Percentiles rank a stretch among this genome's conserved stretches.
Conservation (phyloP, 2,888 invertebrate genomes). For the Gryllus longicercus region DNA sequence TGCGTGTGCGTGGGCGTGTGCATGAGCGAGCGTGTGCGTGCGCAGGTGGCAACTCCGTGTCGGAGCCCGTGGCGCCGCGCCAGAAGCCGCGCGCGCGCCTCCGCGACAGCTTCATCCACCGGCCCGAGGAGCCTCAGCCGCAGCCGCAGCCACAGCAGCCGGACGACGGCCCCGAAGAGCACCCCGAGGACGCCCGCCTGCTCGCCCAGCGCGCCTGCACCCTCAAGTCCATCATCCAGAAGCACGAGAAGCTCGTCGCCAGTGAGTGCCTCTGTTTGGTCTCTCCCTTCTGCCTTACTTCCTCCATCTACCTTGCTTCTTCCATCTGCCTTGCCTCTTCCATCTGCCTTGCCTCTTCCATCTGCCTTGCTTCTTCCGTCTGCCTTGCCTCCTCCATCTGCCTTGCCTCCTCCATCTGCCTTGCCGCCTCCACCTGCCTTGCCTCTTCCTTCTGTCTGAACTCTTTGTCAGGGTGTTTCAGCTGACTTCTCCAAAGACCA, state of each 20-base stretch:
- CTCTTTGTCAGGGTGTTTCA: too few relatives aligned
- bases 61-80: constrained; percentile 35
- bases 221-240: constrained; percentile 42
- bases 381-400: too few relatives aligned
- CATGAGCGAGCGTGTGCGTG: constrained; percentile 37
- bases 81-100: constrained; percentile 42
- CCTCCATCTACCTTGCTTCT: too few relatives aligned
- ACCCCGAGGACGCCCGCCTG: constrained; percentile 32
- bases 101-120: constrained; percentile 42
- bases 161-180: constrained; percentile 26
- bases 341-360: too few relatives aligned
- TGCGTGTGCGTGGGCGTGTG: constrained; percentile 32
- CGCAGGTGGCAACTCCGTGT: constrained; percentile 33
- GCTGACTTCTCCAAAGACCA: too few relatives aligned
- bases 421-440: too few relatives aligned
- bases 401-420: too few relatives aligned
- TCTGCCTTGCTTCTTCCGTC: too few relatives aligned
- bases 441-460: too few relatives aligned
- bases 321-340: too few relatives aligned
- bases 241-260: constrained; percentile 41
- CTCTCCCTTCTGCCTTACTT: too few relatives aligned
- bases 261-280: constrained; percentile 25
- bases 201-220: constrained; percentile 36
- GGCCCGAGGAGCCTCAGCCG: neutral
- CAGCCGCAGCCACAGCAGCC: constrained; percentile 21